Evolutionary conservation across 1,140 invertebrate genomes (phyloP).

Genomic region (Metopolophium dirhodum): DNA sequence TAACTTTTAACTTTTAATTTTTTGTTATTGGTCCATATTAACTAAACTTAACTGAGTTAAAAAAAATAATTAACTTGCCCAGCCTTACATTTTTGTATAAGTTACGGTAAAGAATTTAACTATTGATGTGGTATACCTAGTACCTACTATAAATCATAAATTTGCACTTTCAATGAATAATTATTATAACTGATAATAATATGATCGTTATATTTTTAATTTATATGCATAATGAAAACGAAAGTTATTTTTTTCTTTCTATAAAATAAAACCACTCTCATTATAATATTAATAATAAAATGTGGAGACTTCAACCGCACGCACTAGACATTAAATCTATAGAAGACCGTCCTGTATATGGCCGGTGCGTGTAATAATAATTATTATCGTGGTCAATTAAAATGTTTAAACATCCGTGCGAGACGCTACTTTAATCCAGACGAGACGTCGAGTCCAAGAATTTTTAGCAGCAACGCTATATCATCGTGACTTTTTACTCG

Average conservation of each 20-base stretch:
- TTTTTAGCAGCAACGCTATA: background rate
- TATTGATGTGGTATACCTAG: background rate
- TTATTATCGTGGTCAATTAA: conserved; percentile 16
- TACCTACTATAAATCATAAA: background rate
- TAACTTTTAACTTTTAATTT: too few relatives aligned
- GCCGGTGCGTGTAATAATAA: background rate
- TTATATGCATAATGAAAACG: background rate
- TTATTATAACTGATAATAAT: background rate
- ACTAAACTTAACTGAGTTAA: too few relatives aligned
- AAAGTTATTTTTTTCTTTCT: background rate
- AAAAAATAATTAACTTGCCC: too few relatives aligned
- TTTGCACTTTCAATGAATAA: background rate
- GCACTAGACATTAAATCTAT: background rate
- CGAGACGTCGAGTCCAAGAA: background rate
- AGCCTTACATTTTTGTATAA: background rate
- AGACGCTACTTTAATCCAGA: background rate
- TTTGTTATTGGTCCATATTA: too few relatives aligned
- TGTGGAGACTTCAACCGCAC: background rate
- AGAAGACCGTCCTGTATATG: background rate
- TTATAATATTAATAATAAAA: background rate
- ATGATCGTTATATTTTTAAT: background rate
- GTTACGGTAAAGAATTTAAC: background rate
- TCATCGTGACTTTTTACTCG: background rate
- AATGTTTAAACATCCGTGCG: background rate
- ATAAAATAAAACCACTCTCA: background rate